A percentile compares a stretch with the other conserved stretches of the same genome.
Evolutionary conservation across 2,888 invertebrate genomes (phyloP).

Genomic region (Leptopilina drosophilae): DNA sequence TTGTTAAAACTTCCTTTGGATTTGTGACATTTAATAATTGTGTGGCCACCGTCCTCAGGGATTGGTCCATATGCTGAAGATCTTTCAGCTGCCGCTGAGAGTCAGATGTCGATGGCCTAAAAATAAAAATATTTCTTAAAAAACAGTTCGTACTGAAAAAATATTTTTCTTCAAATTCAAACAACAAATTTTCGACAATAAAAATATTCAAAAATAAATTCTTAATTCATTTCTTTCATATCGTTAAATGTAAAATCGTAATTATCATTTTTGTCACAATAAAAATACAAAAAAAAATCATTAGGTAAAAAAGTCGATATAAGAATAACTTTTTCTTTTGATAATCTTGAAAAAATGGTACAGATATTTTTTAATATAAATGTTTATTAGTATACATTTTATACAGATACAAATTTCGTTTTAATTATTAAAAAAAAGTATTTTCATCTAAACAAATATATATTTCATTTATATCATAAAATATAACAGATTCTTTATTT

Average conservation of each 20-base stretch:
- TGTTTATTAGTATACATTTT: not conserved
- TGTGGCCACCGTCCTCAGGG: slow-evolving; percentile 73
- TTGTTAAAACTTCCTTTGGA: slow-evolving; percentile 50
- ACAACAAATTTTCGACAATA: too few species aligned
- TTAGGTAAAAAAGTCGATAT: too few species aligned
- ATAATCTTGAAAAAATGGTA: not conserved
- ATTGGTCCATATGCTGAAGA: slow-evolving; percentile 71
- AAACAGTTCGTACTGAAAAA: not conserved
- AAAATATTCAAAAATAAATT: too few species aligned
- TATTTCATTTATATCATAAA: too few species aligned
- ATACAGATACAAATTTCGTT: not conserved
- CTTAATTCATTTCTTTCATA: too few species aligned
- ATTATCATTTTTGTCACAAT: too few species aligned
- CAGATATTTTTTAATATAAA: not conserved
- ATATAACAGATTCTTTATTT: too few species aligned
- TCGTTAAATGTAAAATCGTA: too few species aligned
- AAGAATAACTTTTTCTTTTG: not conserved
- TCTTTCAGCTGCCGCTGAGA: slow-evolving; percentile 66
- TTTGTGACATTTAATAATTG: slow-evolving; percentile 71
- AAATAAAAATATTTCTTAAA: slow-evolving; percentile 56
- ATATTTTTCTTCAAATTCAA: too few species aligned
- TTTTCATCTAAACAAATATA: too few species aligned
- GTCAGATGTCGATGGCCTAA: slow-evolving; percentile 73
- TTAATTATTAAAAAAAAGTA: not conserved
- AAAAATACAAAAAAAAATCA: too few species aligned